Conservation (phyloP, 2,888 invertebrate genomes). For the Hybos culiciformis region DNA sequence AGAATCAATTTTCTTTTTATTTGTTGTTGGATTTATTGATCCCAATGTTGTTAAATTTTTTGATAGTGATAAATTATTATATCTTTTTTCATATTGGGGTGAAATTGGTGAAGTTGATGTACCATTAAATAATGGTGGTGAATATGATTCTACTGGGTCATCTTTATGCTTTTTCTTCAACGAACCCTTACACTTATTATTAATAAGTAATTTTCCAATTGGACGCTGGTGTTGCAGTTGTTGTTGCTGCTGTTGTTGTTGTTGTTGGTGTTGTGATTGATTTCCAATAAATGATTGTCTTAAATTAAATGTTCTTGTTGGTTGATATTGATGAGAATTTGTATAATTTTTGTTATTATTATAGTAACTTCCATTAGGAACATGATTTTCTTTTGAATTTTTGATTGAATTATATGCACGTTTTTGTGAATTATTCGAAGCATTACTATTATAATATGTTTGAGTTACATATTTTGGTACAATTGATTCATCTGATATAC, state of each 20-base stretch:
- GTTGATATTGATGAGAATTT: neutral
- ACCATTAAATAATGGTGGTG: constrained; percentile 18
- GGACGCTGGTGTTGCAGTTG: neutral
- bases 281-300: neutral
- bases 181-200: constrained; percentile 7
- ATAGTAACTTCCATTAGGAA: constrained; percentile 18
- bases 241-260: constrained; percentile 21
- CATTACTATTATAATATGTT: neutral
- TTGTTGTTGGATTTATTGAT: neutral
- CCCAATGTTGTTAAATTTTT: neutral
- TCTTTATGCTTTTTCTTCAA: constrained; percentile 23
- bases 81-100: constrained; percentile 1
- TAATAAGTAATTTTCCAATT: neutral
- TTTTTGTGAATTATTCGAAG: constrained; percentile 22
- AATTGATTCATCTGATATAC: constrained; percentile 20
- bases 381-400: constrained; percentile 29
- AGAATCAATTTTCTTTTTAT: too few relatives aligned
- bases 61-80: neutral
- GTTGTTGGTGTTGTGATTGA: neutral
- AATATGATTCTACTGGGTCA: constrained; percentile 22
- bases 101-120: neutral
- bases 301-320: neutral
- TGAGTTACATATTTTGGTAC: constrained; percentile 21
- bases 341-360: constrained; percentile 4
- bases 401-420: constrained; percentile 28